A percentile compares a stretch with the other conserved stretches of the same genome.
Evolutionary conservation across 2,113 vertebrate genomes (phyloP).

Genomic region (Gambusia affinis): DNA sequence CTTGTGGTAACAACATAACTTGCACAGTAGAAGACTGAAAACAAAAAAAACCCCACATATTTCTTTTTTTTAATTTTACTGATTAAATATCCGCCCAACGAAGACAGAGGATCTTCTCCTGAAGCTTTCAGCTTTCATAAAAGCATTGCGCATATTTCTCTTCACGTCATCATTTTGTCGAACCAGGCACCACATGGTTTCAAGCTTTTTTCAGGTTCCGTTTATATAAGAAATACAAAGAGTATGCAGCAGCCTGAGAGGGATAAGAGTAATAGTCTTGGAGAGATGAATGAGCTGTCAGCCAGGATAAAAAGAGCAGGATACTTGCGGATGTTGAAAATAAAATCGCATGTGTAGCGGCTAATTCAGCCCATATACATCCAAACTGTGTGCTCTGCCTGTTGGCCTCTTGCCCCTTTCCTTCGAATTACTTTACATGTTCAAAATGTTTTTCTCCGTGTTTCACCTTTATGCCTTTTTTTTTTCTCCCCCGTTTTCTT

Average conservation of each 20-base stretch:
- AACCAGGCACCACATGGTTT: not conserved
- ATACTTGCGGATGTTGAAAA: conserved; percentile 26
- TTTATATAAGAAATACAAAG: conserved; percentile 16
- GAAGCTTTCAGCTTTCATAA: conserved; percentile 11
- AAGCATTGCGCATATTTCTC: not conserved
- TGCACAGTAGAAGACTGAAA: conserved; percentile 12
- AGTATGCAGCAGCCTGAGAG: conserved; percentile 10
- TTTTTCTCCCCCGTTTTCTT: not conserved
- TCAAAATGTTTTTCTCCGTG: not conserved
- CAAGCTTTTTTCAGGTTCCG: not conserved
- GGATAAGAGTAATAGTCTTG: conserved; percentile 4
- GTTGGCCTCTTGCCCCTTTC: not conserved
- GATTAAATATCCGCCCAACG: not conserved
- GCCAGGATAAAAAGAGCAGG: conserved; percentile 33
- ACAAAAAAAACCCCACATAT: not conserved
- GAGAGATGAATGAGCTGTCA: conserved; percentile 64
- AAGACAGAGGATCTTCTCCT: conserved; percentile 1
- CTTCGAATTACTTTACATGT: conserved; percentile 12
- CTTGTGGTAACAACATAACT: conserved; percentile 55
- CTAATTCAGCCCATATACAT: conserved; percentile 20
- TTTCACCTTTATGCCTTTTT: not conserved
- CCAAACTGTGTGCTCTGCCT: conserved; percentile 13
- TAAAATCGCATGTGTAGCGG: conserved; percentile 44
- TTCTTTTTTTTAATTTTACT: not conserved
- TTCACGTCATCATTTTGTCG: not conserved